phyloP scores from a whole-genome alignment of 2,113 vertebrate genomes.

The Leuciscus idus region DNA sequence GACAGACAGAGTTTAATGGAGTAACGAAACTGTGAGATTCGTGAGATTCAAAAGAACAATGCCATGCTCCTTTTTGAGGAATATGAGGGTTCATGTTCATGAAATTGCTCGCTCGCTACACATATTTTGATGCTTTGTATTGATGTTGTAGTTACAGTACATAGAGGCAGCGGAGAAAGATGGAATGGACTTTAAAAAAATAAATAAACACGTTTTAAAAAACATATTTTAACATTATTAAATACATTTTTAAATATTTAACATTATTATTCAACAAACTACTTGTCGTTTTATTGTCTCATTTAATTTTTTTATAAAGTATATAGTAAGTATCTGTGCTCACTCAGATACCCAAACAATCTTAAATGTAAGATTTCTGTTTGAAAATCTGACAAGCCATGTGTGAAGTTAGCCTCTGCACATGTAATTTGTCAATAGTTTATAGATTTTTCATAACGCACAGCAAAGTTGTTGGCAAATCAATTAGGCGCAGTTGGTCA shows the following conservation, averaged over 20 bases:
- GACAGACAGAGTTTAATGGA: slow-evolving; percentile 67
- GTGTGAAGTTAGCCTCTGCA: neutral
- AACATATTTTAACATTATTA: neutral
- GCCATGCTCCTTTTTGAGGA: neutral
- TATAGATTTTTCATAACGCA: slow-evolving; percentile 40
- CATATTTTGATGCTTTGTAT: slow-evolving; percentile 48
- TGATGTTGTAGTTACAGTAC: slow-evolving; percentile 52
- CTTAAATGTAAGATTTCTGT: too few species aligned
- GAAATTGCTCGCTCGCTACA: slow-evolving; percentile 33
- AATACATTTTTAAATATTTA: neutral
- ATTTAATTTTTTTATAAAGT: neutral
- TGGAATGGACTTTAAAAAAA: neutral
- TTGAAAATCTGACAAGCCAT: too few species aligned
- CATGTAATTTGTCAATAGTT: slow-evolving; percentile 29
- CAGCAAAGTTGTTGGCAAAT: slow-evolving; percentile 51
- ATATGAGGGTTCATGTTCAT: slow-evolving; percentile 24
- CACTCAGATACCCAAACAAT: neutral
- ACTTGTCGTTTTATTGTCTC: neutral
- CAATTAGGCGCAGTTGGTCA: slow-evolving; percentile 59
- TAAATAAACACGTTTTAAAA: neutral
- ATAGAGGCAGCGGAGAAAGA: slow-evolving; percentile 47
- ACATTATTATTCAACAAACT: neutral
- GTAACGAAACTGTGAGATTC: slow-evolving; percentile 67
- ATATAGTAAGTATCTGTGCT: neutral
- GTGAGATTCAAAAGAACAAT: slow-evolving; percentile 60